Conservation (phyloP, 2,888 invertebrate species). For the Aspidiotus rigidus region DNA sequence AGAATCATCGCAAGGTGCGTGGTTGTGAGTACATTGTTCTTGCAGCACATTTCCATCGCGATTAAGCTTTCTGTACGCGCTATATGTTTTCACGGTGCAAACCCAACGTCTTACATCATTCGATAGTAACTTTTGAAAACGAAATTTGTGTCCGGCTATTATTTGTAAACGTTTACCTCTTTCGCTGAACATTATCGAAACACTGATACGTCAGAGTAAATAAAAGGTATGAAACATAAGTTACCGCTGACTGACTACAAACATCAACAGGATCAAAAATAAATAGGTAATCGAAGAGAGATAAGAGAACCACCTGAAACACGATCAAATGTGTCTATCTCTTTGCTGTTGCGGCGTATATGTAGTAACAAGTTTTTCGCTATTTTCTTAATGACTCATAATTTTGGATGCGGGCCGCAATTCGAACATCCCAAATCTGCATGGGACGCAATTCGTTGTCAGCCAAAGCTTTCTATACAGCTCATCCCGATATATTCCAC, state of each 20-base stretch:
- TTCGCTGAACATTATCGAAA: background rate
- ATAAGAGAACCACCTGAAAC: too few relatives aligned
- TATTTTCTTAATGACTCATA: too few relatives aligned
- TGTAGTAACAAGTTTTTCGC: too few relatives aligned
- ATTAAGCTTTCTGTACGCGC: slow-evolving; percentile 8
- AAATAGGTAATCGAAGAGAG: too few relatives aligned
- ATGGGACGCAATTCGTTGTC: too few relatives aligned
- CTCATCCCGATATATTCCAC: too few relatives aligned
- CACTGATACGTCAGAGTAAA: background rate
- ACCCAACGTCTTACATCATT: slow-evolving; percentile 17
- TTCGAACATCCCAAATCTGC: too few relatives aligned
- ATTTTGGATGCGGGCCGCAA: too few relatives aligned
- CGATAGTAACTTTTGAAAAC: slow-evolving; percentile 4
- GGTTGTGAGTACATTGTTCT: slow-evolving; percentile 6
- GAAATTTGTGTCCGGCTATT: slow-evolving; percentile 6
- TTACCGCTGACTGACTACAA: background rate
- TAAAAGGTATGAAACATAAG: background rate
- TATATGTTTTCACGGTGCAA: slow-evolving; percentile 9
- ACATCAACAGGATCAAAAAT: too few relatives aligned
- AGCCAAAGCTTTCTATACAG: too few relatives aligned
- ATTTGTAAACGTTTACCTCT: slow-evolving; percentile 5
- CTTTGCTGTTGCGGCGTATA: too few relatives aligned
- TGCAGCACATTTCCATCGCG: slow-evolving; percentile 8
- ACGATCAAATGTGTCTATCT: too few relatives aligned
- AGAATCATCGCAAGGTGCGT: background rate